These are phyloP conservation scores for Helicolenus hilgendorfi DNA, from an alignment of 2,797 vertebrate genomes.

Conservation along the genomic window DNA sequence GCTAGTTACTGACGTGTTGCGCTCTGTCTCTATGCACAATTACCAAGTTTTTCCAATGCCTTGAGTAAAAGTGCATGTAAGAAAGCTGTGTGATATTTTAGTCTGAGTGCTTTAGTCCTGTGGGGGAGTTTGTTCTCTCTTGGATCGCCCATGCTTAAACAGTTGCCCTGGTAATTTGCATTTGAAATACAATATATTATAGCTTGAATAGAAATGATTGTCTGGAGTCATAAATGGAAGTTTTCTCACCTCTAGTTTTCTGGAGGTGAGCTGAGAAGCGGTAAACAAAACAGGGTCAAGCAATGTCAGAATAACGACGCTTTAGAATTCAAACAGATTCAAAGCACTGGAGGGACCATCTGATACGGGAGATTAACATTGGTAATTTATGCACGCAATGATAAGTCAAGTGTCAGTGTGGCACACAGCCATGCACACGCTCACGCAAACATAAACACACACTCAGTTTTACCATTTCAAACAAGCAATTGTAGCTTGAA, in stretches of 20 bases:
- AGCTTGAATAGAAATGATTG: conserved; percentile 31
- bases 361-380: conserved; percentile 79
- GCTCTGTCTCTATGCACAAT: accelerated
- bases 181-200: conserved; percentile 48
- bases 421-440: conserved; percentile 29
- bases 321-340: conserved; percentile 75
- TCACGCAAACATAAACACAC: conserved; percentile 30
- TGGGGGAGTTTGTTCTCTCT: conserved; percentile 4
- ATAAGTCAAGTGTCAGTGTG: conserved; percentile 69
- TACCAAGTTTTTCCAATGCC: not conserved
- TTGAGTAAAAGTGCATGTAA: not conserved
- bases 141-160: conserved; percentile 1
- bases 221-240: conserved; percentile 38
- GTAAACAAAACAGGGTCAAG: conserved; percentile 81
- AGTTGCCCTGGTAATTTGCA: conserved; percentile 41
- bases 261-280: conserved; percentile 59
- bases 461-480: conserved; percentile 59
- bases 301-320: conserved; percentile 69
- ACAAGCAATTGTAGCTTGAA: conserved; percentile 49
- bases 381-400: conserved; percentile 74
- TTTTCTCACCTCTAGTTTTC: conserved; percentile 68
- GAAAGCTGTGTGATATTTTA: not conserved
- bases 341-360: conserved; percentile 72
- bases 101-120: not conserved
- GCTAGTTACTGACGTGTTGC: no score